Conservation (phyloP, 2,113 vertebrate species). For the Eretmochelys imbricata region DNA sequence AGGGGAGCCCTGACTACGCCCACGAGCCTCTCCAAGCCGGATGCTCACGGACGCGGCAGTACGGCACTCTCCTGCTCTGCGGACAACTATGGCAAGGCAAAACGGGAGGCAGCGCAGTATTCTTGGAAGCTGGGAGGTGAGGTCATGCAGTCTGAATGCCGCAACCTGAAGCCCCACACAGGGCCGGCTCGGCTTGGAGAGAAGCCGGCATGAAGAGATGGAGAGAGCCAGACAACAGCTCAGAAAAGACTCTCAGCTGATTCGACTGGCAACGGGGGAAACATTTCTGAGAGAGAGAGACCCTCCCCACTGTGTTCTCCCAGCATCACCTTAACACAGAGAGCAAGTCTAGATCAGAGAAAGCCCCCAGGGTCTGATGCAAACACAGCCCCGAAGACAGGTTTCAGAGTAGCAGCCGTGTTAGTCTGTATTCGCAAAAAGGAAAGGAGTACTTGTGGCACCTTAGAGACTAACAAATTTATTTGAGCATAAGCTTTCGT, state of each 20-base stretch:
- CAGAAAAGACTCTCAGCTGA: rapidly evolving
- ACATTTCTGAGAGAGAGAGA: background rate
- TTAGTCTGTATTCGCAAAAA: too few species aligned
- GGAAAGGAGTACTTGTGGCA: too few species aligned
- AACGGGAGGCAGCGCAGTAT: constrained; percentile 46
- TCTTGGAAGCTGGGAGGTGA: constrained; percentile 77
- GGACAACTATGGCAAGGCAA: background rate
- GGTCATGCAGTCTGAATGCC: constrained; percentile 71
- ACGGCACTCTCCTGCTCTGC: background rate
- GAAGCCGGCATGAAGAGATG: background rate
- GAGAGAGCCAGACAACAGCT: background rate
- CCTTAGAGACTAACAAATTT: too few species aligned
- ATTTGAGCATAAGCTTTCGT: too few species aligned
- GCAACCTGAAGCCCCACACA: constrained; percentile 70
- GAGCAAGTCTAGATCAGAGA: background rate
- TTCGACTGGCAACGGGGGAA: background rate
- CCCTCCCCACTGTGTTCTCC: background rate
- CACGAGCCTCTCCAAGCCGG: rapidly evolving
- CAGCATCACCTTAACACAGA: background rate
- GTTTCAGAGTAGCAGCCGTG: too few species aligned
- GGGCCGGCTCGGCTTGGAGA: constrained; percentile 56
- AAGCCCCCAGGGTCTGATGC: background rate
- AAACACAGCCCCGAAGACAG: background rate
- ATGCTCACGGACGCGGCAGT: background rate
- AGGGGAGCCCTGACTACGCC: rapidly evolving